Conservation (phyloP, 1,140 invertebrate genomes). For the Teleopsis dalmanni region DNA sequence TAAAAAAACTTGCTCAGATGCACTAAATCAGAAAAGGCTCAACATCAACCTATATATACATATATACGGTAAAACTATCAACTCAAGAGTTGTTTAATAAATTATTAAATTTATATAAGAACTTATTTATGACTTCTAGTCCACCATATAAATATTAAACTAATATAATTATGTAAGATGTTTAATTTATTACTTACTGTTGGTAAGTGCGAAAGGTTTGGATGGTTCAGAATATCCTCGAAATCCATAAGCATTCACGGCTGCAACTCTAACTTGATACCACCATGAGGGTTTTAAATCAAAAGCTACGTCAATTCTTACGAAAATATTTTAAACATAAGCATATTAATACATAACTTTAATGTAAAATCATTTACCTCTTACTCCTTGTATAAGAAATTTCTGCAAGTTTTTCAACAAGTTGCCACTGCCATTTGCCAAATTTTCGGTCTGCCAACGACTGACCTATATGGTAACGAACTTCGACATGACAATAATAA, state of each 20-base stretch:
- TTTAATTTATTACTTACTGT: conserved; percentile 30
- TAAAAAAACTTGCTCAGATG: no score
- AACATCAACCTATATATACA: no score
- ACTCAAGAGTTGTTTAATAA: no score
- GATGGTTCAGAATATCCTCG: conserved; percentile 60
- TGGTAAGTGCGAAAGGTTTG: conserved; percentile 53
- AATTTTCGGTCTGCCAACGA: conserved; percentile 47
- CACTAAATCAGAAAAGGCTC: no score
- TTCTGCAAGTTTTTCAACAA: conserved; percentile 35
- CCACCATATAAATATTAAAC: no score
- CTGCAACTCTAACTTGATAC: conserved; percentile 70
- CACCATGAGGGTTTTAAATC: conserved; percentile 61
- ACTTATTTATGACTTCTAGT: no score
- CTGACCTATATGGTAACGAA: conserved; percentile 50
- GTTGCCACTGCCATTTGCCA: conserved; percentile 48
- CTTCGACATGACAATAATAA: conserved; percentile 46
- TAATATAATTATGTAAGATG: not conserved
- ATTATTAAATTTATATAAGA: no score
- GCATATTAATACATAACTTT: not conserved
- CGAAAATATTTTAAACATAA: conserved; percentile 39
- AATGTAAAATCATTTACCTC: no score
- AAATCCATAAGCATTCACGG: conserved; percentile 61
- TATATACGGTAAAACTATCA: no score
- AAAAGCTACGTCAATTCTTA: conserved; percentile 49
- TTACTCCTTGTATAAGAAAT: conserved; percentile 15